Evolutionary conservation across 1,140 invertebrate genomes (phyloP), one percentile per base, ranked within the genome.

Genomic region (Calliphora vicina): DNA sequence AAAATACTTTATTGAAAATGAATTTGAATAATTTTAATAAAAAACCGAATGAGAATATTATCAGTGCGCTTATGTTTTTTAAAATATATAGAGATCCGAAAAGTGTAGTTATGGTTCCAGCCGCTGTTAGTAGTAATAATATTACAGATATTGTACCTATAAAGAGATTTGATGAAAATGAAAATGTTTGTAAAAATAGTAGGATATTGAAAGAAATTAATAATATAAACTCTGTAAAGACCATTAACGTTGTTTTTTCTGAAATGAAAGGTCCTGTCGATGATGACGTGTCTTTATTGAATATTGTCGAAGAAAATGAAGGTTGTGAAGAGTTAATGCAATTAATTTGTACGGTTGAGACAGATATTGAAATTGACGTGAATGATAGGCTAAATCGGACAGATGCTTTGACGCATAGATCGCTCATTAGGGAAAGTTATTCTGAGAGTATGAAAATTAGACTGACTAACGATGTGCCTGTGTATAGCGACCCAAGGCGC

Each of bases 21-120:
- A 78, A 82, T 82, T 61, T 90, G 91, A 80, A 81, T 82, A 83
- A 82, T 27, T 2, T 61, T n/a, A 25, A 27, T 35, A 17, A 78
- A 20, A 42, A 78, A 42, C 8, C 9, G 17, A 29, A 78, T 25
- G 50, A 78, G 2, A 29, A 35, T 2, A 15, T 9, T 42, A 9
- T 17, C 43, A 50, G 25, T 23, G 17, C 80, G 42, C n/a, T 81
- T 23, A 23, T 35, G 45, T 43, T 23, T 3, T 26, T 17, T 17
- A 29, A 35, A n/a, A 71, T 67, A 27, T 26, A 82, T 71, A 80
- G 43, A 80, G 43, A 9, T 45, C 43, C 6, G 8, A 17, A 25
- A 23, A 13, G 15, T 25, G 23, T 13, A 13, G 9, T 25, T 73
- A 8, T 10, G 10, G n/a, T 20, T 45, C 29, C n/a, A 50, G 50